Evolutionary conservation across 2,888 invertebrate genomes (phyloP), one percentile per base, ranked within the genome.

Genomic region (Drosophila greeni): DNA sequence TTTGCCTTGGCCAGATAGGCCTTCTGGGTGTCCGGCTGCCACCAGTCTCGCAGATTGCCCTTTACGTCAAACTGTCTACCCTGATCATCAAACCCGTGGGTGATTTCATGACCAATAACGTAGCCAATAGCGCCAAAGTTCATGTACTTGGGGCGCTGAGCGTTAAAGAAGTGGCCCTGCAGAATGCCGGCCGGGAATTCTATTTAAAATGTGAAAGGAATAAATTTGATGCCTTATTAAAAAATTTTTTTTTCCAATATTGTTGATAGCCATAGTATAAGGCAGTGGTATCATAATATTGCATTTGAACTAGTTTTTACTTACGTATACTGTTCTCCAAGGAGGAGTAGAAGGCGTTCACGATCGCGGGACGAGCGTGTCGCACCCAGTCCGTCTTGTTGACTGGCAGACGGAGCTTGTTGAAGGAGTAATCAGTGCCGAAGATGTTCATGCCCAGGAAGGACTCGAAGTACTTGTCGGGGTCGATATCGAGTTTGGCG

Each of bases 131-230:
- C 95, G 20, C 96, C 96, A 79, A 95, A 97, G 88, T 97, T 97
- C 94, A 97, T 94, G 87, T 96, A 97, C 74, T 93, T 93, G 0
- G 97, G 97, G 23, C 97, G 93, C 47, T 95, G 93, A 54, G 95
- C 94, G 58, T 93, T 94, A 90, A 97, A 97, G 92, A 97, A 97
- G 2, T 94, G 93, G 2, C 96, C 97, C 91, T 97, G 97, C 2
- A 97, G 91, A 71, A 97, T 97, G 70, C 97, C 97, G 75, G 97
- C 97, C 0, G 97, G 97, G 89, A 97, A 96, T 89, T 96, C 97
- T 97, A 52, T 31, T 12, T 4, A 31, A 49, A 43, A 31, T 5
- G 14, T 14, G 2, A 31, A 4, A 12, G 4, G 34, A 14, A 34
- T 45, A 12, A 18, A 43, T 11, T 16, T 11, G 6, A n/a, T 16